phyloP scores from a whole-genome alignment of 2,113 vertebrate genomes.

The Mus spicilegus region DNA sequence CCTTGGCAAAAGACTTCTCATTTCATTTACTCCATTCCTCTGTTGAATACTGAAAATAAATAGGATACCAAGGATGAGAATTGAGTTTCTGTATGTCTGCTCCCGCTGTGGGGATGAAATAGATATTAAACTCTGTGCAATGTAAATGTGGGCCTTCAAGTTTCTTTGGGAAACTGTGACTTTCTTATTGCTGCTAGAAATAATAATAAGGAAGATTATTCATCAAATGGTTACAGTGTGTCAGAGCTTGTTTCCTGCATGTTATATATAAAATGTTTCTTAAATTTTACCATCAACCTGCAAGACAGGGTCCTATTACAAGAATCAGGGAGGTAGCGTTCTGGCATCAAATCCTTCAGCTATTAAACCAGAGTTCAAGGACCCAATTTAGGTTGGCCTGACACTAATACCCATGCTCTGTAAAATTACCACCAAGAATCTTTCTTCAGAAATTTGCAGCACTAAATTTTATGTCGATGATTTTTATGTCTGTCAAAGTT shows the following conservation, averaged over 20 bases:
- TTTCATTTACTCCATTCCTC: constrained; percentile 45
- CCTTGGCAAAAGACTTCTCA: background rate
- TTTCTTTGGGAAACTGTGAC: background rate
- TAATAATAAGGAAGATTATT: constrained; percentile 26
- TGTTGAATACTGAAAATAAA: constrained; percentile 60
- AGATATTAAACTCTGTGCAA: background rate
- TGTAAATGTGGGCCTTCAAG: background rate
- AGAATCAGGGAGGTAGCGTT: background rate
- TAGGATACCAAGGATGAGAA: background rate
- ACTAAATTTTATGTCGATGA: constrained; percentile 28
- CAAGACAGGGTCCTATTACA: background rate
- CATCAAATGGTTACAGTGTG: constrained; percentile 6
- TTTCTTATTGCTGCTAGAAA: constrained; percentile 40
- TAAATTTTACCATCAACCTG: constrained; percentile 16
- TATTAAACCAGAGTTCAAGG: background rate
- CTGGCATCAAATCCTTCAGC: background rate
- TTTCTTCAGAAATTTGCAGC: background rate
- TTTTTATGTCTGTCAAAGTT: constrained; percentile 17
- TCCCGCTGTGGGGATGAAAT: background rate
- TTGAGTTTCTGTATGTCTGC: background rate
- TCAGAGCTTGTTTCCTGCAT: background rate
- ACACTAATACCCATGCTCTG: background rate
- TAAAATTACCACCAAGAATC: constrained; percentile 31
- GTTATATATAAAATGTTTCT: constrained; percentile 17
- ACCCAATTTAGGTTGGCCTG: background rate